Conservation (phyloP, 2,797 vertebrate species). For the Pagetopsis macropterus region DNA sequence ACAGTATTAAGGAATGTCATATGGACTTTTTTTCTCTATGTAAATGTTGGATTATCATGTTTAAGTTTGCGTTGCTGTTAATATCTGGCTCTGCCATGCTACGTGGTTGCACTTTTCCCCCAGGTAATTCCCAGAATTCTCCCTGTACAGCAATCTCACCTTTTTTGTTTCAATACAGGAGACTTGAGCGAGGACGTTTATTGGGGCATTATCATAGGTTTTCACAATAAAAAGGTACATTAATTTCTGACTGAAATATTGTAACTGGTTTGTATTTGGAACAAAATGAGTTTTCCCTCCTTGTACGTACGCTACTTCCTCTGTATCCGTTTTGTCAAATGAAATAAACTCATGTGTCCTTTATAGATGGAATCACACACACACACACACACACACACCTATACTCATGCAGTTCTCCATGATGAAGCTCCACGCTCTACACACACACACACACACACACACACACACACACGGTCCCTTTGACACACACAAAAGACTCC, state of each 20-base stretch:
- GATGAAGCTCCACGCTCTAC: no score
- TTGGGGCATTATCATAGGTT: slow-evolving; percentile 34
- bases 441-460: slow-evolving; percentile 23
- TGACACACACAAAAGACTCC: slow-evolving; percentile 9
- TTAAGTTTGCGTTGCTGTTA: slow-evolving; percentile 36
- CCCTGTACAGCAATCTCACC: slow-evolving; percentile 44
- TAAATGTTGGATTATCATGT: slow-evolving; percentile 20
- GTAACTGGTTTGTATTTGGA: slow-evolving; percentile 55
- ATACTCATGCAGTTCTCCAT: no score
- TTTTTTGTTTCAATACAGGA: slow-evolving; percentile 27
- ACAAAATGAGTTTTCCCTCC: slow-evolving; percentile 16
- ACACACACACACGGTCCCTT: slow-evolving; percentile 35
- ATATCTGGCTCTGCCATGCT: slow-evolving; percentile 36
- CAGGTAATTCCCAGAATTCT: slow-evolving; percentile 37
- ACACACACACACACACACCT: slow-evolving; percentile 20
- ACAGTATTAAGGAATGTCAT: slow-evolving; percentile 50
- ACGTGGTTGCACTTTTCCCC: slow-evolving; percentile 38
- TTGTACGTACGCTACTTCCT: slow-evolving; percentile 12
- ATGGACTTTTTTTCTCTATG: background rate
- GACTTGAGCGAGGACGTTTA: slow-evolving; percentile 31
- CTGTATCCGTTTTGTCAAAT: slow-evolving; percentile 41
- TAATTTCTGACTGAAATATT: slow-evolving; percentile 31
- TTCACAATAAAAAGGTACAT: slow-evolving; percentile 21
- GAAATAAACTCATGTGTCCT: slow-evolving; percentile 38
- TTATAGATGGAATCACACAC: slow-evolving; percentile 33